Base-by-base conservation (phyloP, 2,888 invertebrate species). In the Synanthedon formicaeformis region DNA sequence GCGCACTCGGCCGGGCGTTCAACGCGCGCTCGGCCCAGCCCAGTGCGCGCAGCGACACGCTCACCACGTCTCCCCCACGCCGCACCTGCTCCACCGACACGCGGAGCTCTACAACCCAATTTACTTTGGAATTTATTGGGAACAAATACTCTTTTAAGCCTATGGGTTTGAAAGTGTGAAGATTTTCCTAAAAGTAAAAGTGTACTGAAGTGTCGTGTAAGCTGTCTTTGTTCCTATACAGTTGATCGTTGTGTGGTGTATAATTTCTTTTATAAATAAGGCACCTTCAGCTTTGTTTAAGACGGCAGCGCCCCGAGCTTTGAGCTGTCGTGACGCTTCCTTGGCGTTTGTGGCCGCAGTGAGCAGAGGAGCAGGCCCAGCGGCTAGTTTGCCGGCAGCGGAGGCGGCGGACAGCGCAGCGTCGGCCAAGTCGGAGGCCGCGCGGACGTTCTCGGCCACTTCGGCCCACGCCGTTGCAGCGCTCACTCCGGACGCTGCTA, bases 401-500 rank as follows among this genome's bases (percentile, higher is more conserved):
- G 77, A 66, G 0, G 73, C 78, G 55, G 86, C 69, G 54, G 82
- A 64, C 0, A 65, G 66, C 0, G 88, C 84, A 48, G 75, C 64
- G 56, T 81, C 74, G 48, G 89, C 73, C 52, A 88, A 73, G 49
- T 74, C 63, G 40, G 75, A 53, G 48, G 90, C 81, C 52, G 65
- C 86, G 27, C 67, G 88, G 60, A 76, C 83, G 2, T 75, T 74
- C 41, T 81, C 85, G 0, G 94, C 93, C 57, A 91, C 90, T 48
- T 78, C 75, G 0, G 92, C 90, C 64, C 91, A 91, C 40, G 89
- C 82, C 60, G 83, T 89, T 0, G 94, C 94, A 48, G 90, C 90
- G 10, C 87, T 75, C 52, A 96, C 90, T 16, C 92, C 92, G 53
- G 91, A 90, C 0, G 93, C 90, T 1, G 97, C 94, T 53, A 92